phyloP scores from a whole-genome alignment of 2,888 invertebrate species.

The Phoronis australis region DNA sequence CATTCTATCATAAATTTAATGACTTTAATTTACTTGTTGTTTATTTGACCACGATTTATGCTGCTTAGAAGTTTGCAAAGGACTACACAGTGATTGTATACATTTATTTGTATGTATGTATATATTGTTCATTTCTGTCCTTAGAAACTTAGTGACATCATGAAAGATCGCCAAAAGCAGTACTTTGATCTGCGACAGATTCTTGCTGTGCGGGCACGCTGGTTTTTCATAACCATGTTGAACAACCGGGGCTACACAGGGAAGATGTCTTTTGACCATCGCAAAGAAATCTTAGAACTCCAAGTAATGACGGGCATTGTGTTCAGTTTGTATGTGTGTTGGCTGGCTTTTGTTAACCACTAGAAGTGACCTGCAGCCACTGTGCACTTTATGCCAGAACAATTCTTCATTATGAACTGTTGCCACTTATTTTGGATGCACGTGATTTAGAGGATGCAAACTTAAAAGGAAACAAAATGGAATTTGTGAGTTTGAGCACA shows the following conservation, averaged over 20 bases:
- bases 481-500: no score
- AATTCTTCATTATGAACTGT: no score
- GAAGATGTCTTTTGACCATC: slow-evolving; percentile 46
- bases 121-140: slow-evolving; percentile 16
- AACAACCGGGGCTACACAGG: slow-evolving; percentile 44
- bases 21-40: no score
- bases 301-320: slow-evolving; percentile 25
- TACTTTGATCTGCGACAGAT: slow-evolving; percentile 34
- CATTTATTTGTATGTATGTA: no score
- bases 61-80: no score
- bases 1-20: no score
- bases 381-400: no score
- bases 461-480: no score
- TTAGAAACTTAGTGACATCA: slow-evolving; percentile 32
- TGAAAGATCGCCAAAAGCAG: slow-evolving; percentile 29
- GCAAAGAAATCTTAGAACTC: slow-evolving; percentile 43
- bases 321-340: not conserved
- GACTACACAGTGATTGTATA: no score
- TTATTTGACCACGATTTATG: no score
- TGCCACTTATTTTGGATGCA: no score
- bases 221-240: slow-evolving; percentile 43
- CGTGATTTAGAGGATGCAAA: no score
- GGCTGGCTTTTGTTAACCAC: not conserved
- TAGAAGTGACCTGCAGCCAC: not conserved
- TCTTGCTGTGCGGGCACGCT: slow-evolving; percentile 38